These are phyloP conservation scores for Endomychus coccineus DNA, from an alignment of 2,888 invertebrate species.

Conservation along the genomic window DNA sequence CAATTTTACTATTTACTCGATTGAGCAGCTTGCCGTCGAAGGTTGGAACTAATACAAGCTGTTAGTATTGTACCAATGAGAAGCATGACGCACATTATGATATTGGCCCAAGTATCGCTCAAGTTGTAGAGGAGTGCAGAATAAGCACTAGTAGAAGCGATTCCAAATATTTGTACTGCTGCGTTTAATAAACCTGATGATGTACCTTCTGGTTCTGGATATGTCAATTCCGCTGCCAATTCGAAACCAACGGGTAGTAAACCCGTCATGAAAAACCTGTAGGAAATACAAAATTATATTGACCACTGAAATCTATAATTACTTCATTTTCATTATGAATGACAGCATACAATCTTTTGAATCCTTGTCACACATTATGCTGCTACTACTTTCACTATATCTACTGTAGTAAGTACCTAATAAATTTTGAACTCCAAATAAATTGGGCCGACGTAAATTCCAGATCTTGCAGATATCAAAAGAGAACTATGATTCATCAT, in stretches of 20 bases:
- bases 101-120: conserved; percentile 75
- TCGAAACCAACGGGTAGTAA: conserved; percentile 97
- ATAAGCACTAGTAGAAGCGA: conserved; percentile 70
- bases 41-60: conserved; percentile 67
- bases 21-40: conserved; percentile 70
- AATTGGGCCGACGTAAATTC: too few relatives aligned
- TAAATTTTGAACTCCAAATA: too few relatives aligned
- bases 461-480: too few relatives aligned
- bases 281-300: too few relatives aligned
- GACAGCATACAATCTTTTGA: too few relatives aligned
- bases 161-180: conserved; percentile 76
- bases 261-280: conserved; percentile 99
- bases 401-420: too few relatives aligned
- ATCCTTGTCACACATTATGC: too few relatives aligned
- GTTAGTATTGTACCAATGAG: conserved; percentile 74
- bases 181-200: conserved; percentile 93
- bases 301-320: too few relatives aligned
- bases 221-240: conserved; percentile 94
- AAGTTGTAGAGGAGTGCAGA: conserved; percentile 56
- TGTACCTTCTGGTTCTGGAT: conserved; percentile 97
- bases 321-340: too few relatives aligned
- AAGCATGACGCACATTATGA: conserved; percentile 69
- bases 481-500: too few relatives aligned
- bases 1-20: too few relatives aligned
- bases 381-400: too few relatives aligned